These are phyloP conservation scores for Limonius californicus DNA, from an alignment of 1,140 invertebrate species.

Conservation along the genomic window DNA sequence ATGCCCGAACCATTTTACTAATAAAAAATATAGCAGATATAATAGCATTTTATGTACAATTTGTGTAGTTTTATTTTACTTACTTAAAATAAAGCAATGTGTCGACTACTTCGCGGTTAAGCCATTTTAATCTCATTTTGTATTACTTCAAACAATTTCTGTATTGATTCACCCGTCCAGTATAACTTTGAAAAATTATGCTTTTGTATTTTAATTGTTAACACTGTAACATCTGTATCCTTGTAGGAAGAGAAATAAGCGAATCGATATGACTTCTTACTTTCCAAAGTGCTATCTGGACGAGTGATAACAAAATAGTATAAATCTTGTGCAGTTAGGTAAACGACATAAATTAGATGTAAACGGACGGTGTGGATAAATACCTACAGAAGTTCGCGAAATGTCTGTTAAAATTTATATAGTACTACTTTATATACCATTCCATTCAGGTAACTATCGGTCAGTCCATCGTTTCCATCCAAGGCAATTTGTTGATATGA, in stretches of 20 bases:
- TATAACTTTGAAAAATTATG: too few species aligned
- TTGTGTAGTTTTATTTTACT: conserved; percentile 2
- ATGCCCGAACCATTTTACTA: conserved; percentile 25
- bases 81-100: not conserved
- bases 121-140: too few species aligned
- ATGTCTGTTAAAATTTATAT: not conserved
- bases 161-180: too few species aligned
- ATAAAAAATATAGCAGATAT: conserved; percentile 18
- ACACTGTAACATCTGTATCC: too few species aligned
- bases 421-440: conserved; percentile 11
- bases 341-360: not conserved
- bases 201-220: too few species aligned
- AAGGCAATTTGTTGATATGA: conserved; percentile 31
- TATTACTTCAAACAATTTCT: too few species aligned
- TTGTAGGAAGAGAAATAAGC: too few species aligned
- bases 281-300: too few species aligned
- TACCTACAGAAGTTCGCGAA: not conserved
- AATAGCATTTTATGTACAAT: conserved; percentile 21
- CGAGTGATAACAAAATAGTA: too few species aligned
- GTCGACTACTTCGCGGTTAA: too few species aligned
- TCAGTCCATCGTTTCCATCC: conserved; percentile 27
- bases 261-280: too few species aligned
- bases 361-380: not conserved
- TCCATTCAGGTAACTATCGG: conserved; percentile 27
- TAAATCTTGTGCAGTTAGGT: too few species aligned